These are phyloP conservation scores for Ceratina australensis DNA, from an alignment of 1,140 invertebrate genomes.

Conservation along the genomic window DNA sequence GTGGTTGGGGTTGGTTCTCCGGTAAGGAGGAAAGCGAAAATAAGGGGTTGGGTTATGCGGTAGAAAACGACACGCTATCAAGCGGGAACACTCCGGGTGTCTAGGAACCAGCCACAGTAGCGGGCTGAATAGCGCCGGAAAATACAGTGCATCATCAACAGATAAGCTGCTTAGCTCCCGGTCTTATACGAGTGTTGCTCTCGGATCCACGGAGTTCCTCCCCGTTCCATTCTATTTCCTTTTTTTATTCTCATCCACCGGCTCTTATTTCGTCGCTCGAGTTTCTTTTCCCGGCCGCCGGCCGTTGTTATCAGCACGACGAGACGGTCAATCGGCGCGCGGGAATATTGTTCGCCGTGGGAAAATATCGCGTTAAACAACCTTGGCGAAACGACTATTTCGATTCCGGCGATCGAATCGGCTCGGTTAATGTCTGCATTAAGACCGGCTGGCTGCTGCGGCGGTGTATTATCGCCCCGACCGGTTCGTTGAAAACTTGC, in stretches of 20 bases:
- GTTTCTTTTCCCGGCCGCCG: not conserved
- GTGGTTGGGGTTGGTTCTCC: too few species aligned
- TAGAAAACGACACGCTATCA: slow-evolving; percentile 71
- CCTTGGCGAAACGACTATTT: not conserved
- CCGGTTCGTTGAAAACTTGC: slow-evolving; percentile 17
- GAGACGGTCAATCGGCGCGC: slow-evolving; percentile 46
- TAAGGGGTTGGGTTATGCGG: slow-evolving; percentile 50
- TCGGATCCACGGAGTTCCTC: slow-evolving; percentile 32
- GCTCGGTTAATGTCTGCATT: slow-evolving; percentile 29
- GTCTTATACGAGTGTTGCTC: slow-evolving; percentile 52
- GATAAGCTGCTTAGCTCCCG: slow-evolving; percentile 73
- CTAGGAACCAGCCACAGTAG: slow-evolving; percentile 9
- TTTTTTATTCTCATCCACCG: not conserved
- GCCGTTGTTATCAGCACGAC: slow-evolving; percentile 55
- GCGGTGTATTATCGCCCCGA: slow-evolving; percentile 17
- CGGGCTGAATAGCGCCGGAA: slow-evolving; percentile 60
- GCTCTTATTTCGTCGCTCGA: not conserved
- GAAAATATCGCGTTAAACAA: slow-evolving; percentile 55
- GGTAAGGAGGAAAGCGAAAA: slow-evolving; percentile 27
- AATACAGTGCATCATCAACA: slow-evolving; percentile 74
- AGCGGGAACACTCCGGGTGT: slow-evolving; percentile 55
- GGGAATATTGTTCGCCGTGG: slow-evolving; percentile 16
- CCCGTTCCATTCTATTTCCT: slow-evolving; percentile 6
- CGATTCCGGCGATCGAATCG: slow-evolving; percentile 9
- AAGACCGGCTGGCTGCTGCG: not conserved